Conservation (phyloP, 2,797 vertebrate genomes). For the Serranus cabrilla region DNA sequence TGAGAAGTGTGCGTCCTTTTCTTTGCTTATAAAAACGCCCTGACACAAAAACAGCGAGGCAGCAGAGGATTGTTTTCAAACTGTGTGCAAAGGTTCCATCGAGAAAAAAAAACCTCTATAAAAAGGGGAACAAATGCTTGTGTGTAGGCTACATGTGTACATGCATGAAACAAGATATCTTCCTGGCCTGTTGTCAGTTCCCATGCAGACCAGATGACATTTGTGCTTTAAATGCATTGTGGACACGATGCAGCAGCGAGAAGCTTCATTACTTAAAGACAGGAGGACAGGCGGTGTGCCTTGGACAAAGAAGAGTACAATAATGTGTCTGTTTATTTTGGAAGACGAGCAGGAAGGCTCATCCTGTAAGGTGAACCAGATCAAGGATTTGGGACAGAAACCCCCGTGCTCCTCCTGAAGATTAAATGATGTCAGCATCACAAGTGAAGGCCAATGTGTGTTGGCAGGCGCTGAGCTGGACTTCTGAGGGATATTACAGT, state of each 20-base stretch:
- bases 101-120: constrained; percentile 9
- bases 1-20: constrained; percentile 75
- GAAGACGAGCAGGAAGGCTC: constrained; percentile 47
- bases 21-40: constrained; percentile 62
- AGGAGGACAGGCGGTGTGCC: constrained; percentile 44
- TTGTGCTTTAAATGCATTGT: constrained; percentile 42
- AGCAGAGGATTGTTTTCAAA: constrained; percentile 53
- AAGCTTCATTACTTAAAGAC: constrained; percentile 64
- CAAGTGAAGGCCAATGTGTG: constrained; percentile 67
- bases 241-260: constrained; percentile 45
- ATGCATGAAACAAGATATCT: constrained; percentile 49
- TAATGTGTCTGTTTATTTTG: constrained; percentile 67
- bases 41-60: constrained; percentile 47
- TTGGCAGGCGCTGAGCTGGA: constrained; percentile 72
- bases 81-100: constrained; percentile 21
- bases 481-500: constrained; percentile 64
- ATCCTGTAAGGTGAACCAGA: constrained; percentile 68
- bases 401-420: constrained; percentile 58
- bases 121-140: constrained; percentile 17
- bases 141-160: constrained; percentile 25
- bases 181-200: constrained; percentile 52
- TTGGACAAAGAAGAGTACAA: constrained; percentile 56
- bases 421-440: constrained; percentile 77
- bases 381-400: constrained; percentile 68
- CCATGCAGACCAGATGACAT: constrained; percentile 60